Percentiles rank a stretch among this genome's conserved stretches.
These are phyloP conservation scores for Spea bombifrons DNA, from an alignment of 2,113 vertebrate species.

Conservation along the genomic window DNA sequence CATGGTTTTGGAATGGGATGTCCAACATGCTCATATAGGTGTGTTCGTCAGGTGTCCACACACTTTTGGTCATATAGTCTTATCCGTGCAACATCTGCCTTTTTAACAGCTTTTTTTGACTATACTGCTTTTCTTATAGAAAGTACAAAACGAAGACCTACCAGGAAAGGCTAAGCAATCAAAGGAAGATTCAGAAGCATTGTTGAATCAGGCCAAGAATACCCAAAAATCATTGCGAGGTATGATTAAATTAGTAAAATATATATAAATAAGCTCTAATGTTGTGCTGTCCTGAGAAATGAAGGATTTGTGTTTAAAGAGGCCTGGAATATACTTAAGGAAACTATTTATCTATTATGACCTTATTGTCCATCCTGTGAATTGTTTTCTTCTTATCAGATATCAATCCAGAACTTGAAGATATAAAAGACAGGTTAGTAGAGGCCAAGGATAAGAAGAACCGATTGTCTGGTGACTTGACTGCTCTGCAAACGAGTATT, in stretches of 20 bases:
- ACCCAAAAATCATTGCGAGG: constrained; percentile 68
- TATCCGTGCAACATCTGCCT: too few relatives aligned
- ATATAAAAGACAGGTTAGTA: constrained; percentile 67
- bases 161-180: constrained; percentile 72
- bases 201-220: constrained; percentile 65
- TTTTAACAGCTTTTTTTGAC: too few relatives aligned
- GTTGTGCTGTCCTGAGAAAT: too few relatives aligned
- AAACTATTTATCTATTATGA: too few relatives aligned
- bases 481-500: constrained; percentile 62
- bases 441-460: constrained; percentile 68
- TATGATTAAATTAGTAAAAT: constrained; percentile 50
- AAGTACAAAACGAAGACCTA: constrained; percentile 73
- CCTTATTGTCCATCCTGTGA: too few relatives aligned
- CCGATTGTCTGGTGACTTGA: constrained; percentile 65
- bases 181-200: constrained; percentile 62
- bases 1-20: too few relatives aligned
- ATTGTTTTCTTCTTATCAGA: constrained; percentile 55
- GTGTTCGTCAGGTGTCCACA: too few relatives aligned
- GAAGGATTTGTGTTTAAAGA: too few relatives aligned
- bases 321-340: too few relatives aligned
- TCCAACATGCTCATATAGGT: too few relatives aligned
- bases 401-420: constrained; percentile 60
- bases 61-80: too few relatives aligned
- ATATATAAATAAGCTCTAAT: too few relatives aligned
- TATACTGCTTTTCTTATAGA: constrained; percentile 62